Evolutionary conservation across 2,888 invertebrate genomes (phyloP), one percentile per base, ranked within the genome.

Genomic region (Eustalomyia histrio): DNA sequence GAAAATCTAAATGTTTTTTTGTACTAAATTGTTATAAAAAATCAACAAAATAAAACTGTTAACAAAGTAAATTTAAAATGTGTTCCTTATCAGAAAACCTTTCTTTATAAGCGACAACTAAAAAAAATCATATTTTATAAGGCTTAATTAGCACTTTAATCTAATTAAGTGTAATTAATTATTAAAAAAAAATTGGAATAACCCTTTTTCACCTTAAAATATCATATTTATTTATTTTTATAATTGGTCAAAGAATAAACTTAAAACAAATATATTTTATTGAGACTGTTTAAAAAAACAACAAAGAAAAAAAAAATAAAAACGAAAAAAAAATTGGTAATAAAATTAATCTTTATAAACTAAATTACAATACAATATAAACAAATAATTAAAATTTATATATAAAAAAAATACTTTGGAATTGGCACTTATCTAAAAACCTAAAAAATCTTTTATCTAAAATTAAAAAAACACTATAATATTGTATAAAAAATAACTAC

Each of bases 251-350:
- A 58, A 55, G 12, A 17, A 65, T 53, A 63, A 53, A 61, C 33
- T 50, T 55, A 39, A 33, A 47, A 64, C 39, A 67, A 63, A 72
- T 69, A 71, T 76, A 68, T 79, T 78, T 33, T 33, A 76, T 84
- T 80, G 83, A 84, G 84, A 84, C 84, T 85, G 84, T 84, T 73
- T 71, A n/a, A 47, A 52, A 76, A 58, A 71, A 55, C 10, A 52
- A 39, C n/a, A n/a, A n/a, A n/a, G n/a, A n/a, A n/a, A n/a, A n/a
- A n/a, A n/a, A n/a, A n/a, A n/a, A n/a, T n/a, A n/a, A n/a, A n/a
- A n/a, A n/a, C n/a, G n/a, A n/a, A n/a, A n/a, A n/a, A n/a, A n/a
- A 55, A 79, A 81, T 83, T 84, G 80, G 81, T 84, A 81, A 75
- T 71, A 80, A 76, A 83, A 81, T 76, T 67, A 80, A 55, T 43